Evolutionary conservation across 2,888 invertebrate species (phyloP), one percentile per base, ranked within the genome.

Genomic region (Leptura quadrifasciata): DNA sequence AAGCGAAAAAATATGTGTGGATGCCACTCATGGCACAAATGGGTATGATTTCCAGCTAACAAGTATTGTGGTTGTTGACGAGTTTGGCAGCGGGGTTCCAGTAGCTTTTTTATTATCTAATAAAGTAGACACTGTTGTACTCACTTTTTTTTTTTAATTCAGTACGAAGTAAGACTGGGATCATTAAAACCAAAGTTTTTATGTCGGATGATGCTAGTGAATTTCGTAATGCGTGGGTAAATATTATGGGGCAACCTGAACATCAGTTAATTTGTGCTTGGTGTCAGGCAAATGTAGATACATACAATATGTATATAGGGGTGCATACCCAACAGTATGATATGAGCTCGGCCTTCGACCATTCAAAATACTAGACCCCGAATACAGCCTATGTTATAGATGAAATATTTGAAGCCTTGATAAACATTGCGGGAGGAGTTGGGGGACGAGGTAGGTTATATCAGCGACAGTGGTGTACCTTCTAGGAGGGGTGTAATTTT

Each of bases 201-300:
- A 54, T 54, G 54, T 54, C 54, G 5, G 54, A 54, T 54, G 54
- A 54, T 54, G 54, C 54, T 54, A 15, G n/a, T 12, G 54, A 54
- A 54, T 54, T 54, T 54, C 17, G 12, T 54, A 54, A 54, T 54
- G 9, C 54, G 17, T 54, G 54, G 54, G n/a, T 54, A 54, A 54
- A 54, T n/a, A 17, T 54, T 54, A 54, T 54, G 54, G n/a, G 12
- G 4, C 54, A 54, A 54, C 54, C 54, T 12, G 54, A 54, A n/a
- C 54, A 54, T 17, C 54, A 54, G 54, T 54, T 54, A 54, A 54
- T 54, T 54, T 54, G 54, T 54, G 54, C 54, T 54, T 54, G 54
- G 54, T n/a, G n/a, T n/a, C n/a, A n/a, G n/a, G n/a, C n/a, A n/a
- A n/a, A n/a, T n/a, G n/a, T n/a, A n/a, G n/a, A n/a, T n/a, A n/a